These are phyloP conservation scores for Grammomys dolichurus DNA, from an alignment of 2,113 vertebrate genomes.

Conservation along the genomic window DNA sequence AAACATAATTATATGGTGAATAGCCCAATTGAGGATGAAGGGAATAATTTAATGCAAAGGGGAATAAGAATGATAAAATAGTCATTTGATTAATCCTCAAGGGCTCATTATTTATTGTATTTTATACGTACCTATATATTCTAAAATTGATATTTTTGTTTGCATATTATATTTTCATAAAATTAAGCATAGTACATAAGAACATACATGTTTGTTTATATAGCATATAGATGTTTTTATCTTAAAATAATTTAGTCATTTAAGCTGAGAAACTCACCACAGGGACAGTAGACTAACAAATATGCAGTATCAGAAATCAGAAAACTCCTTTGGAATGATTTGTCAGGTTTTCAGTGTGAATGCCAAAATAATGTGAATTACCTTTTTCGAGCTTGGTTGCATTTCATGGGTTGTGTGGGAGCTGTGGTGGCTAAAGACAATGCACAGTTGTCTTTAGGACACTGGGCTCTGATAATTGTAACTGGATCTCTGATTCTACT, in stretches of 20 bases:
- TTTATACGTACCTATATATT: background rate
- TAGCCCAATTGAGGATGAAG: background rate
- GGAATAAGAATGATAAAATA: background rate
- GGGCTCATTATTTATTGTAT: background rate
- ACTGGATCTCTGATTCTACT: no score
- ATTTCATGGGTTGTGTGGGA: no score
- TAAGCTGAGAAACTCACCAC: background rate
- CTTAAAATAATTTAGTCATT: background rate
- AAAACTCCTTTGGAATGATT: no score
- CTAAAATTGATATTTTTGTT: background rate
- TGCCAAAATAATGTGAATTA: no score
- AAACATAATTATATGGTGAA: background rate
- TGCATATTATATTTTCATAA: background rate
- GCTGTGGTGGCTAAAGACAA: no score
- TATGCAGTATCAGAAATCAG: background rate
- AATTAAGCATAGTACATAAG: background rate
- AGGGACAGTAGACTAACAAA: background rate
- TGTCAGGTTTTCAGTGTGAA: no score
- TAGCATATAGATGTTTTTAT: background rate
- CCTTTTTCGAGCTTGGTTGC: no score
- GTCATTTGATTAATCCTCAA: background rate
- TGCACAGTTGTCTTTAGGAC: no score
- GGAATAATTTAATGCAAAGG: background rate
- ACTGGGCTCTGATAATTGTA: no score
- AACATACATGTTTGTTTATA: background rate